Evolutionary conservation across 2,113 vertebrate genomes (phyloP).

Genomic region (Piprites chloris): DNA sequence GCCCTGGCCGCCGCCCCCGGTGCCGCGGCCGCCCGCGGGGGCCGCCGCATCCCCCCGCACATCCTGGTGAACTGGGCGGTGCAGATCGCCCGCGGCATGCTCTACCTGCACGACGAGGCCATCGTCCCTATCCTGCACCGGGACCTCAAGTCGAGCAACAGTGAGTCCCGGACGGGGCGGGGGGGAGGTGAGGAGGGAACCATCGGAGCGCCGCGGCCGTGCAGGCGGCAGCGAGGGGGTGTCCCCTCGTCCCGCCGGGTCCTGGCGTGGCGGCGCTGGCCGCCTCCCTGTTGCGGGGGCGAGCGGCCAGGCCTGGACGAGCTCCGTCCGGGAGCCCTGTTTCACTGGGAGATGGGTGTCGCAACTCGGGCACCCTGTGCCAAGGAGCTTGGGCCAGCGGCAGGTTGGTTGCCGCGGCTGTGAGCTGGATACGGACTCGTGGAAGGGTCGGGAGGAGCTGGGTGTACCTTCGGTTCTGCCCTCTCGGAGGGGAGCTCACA

Average conservation of each 20-base stretch:
- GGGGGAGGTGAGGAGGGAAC: not conserved
- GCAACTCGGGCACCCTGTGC: not conserved
- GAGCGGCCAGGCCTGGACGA: not conserved
- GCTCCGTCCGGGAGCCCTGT: not conserved
- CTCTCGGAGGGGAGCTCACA: fast-evolving
- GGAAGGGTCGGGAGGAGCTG: not conserved
- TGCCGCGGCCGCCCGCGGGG: slow-evolving; percentile 23
- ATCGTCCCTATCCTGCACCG: slow-evolving; percentile 91
- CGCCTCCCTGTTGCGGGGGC: not conserved
- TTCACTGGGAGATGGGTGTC: not conserved
- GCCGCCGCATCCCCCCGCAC: slow-evolving; percentile 87
- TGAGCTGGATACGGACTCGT: not conserved
- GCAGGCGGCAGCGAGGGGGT: not conserved
- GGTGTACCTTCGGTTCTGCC: not conserved
- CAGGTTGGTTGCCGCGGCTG: not conserved
- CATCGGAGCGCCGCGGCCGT: not conserved
- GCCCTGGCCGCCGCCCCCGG: slow-evolving; percentile 72
- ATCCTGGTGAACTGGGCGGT: slow-evolving; percentile 95
- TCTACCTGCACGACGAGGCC: slow-evolving; percentile 91
- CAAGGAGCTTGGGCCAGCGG: not conserved
- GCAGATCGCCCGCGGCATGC: slow-evolving; percentile 93
- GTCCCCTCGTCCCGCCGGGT: not conserved
- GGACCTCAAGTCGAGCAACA: slow-evolving; percentile 96
- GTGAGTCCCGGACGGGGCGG: slow-evolving; percentile 72
- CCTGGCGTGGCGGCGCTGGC: not conserved